Conservation (phyloP, 2,113 vertebrate genomes). For the Excalfactoria chinensis region DNA sequence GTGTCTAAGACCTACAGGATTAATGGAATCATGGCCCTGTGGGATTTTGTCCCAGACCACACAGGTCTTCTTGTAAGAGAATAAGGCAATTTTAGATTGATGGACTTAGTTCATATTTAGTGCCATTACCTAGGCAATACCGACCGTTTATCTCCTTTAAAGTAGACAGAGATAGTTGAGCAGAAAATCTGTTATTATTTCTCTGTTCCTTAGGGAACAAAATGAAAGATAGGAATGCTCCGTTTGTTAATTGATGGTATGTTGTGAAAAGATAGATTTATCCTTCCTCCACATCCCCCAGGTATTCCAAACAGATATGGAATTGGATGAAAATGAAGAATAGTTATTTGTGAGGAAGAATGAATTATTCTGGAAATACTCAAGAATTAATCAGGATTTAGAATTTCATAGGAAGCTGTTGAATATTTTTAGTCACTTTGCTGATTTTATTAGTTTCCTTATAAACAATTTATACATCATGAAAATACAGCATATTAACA, state of each 20-base stretch:
- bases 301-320: neutral
- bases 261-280: slow-evolving; percentile 9
- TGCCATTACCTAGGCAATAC: slow-evolving; percentile 54
- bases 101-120: slow-evolving; percentile 43
- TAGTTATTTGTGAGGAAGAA: slow-evolving; percentile 17
- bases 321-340: slow-evolving; percentile 33
- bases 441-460: neutral
- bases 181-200: slow-evolving; percentile 62
- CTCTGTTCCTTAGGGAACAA: slow-evolving; percentile 46
- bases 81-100: slow-evolving; percentile 48
- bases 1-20: slow-evolving; percentile 4
- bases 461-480: slow-evolving; percentile 50
- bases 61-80: slow-evolving; percentile 45
- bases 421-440: slow-evolving; percentile 48
- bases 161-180: slow-evolving; percentile 57
- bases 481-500: slow-evolving; percentile 3
- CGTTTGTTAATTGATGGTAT: slow-evolving; percentile 39
- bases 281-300: neutral
- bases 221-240: slow-evolving; percentile 29
- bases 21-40: slow-evolving; percentile 46
- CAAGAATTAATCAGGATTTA: slow-evolving; percentile 28
- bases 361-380: slow-evolving; percentile 42
- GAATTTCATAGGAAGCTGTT: slow-evolving; percentile 44
- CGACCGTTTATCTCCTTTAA: slow-evolving; percentile 61
- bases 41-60: slow-evolving; percentile 39